Evolutionary conservation across 92 coral and sea anemone genomes (phyloP).

Genomic region (Phymanthus crucifer): DNA sequence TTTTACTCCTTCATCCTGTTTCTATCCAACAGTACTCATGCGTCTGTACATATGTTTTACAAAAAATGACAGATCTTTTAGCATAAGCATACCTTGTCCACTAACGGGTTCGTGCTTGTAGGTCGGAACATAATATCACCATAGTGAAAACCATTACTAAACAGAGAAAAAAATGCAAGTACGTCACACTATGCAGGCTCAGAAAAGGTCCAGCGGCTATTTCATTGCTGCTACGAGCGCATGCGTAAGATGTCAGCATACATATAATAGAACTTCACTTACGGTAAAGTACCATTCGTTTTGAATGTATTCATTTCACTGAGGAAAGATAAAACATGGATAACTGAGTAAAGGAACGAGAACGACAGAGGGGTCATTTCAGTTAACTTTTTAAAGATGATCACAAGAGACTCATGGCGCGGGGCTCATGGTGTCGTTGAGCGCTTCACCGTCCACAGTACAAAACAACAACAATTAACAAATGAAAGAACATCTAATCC

Average conservation of each 20-base stretch:
- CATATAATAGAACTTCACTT: neutral
- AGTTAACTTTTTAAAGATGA: too few species aligned
- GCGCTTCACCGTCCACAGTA: too few species aligned
- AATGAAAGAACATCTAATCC: too few species aligned
- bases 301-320: slow-evolving; percentile 8
- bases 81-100: slow-evolving; percentile 32
- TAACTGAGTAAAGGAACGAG: neutral
- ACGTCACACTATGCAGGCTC: neutral
- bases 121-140: slow-evolving; percentile 11
- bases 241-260: neutral
- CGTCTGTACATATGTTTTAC: neutral
- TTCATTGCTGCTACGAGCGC: neutral
- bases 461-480: too few species aligned
- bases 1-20: neutral
- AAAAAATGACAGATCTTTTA: neutral
- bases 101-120: slow-evolving; percentile 29
- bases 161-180: neutral
- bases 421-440: too few species aligned
- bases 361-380: too few species aligned
- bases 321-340: neutral
- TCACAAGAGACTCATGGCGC: too few species aligned
- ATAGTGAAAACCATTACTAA: slow-evolving; percentile 1
- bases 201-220: neutral
- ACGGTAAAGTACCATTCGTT: slow-evolving; percentile 4
- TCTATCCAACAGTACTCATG: neutral